Conservation (phyloP, 2,888 invertebrate genomes). For the Cantharis rufa region DNA sequence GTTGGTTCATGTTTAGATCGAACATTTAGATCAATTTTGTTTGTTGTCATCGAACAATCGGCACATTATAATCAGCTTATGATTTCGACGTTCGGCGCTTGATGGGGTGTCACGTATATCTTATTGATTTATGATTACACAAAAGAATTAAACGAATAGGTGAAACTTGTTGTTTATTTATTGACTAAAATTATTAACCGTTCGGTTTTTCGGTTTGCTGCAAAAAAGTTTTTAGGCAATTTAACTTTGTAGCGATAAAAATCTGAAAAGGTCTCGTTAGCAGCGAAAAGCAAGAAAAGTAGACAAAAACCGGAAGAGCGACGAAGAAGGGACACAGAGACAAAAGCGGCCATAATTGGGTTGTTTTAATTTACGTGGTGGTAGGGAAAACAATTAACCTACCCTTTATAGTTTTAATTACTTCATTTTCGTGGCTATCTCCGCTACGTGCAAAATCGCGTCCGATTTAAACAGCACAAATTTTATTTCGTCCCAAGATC, state of each 20-base stretch:
- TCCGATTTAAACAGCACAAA: conserved; percentile 45
- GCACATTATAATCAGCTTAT: conserved; percentile 53
- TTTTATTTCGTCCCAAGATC: conserved; percentile 1
- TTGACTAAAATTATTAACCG: not conserved
- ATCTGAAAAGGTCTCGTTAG: conserved; percentile 17
- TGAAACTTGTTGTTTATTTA: not conserved
- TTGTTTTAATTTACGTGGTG: conserved; percentile 58
- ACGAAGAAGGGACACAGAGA: conserved; percentile 40
- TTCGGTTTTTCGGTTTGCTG: conserved; percentile 1
- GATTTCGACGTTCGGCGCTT: conserved; percentile 24
- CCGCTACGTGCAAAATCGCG: conserved; percentile 49
- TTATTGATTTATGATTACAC: conserved; percentile 23
- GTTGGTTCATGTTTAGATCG: conserved; percentile 55
- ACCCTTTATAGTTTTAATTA: conserved; percentile 78
- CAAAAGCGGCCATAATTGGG: conserved; percentile 56
- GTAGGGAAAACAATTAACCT: conserved; percentile 68
- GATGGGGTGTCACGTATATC: conserved; percentile 6
- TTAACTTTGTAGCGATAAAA: conserved; percentile 23
- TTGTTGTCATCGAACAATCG: conserved; percentile 57
- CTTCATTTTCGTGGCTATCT: conserved; percentile 71
- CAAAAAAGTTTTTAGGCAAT: conserved; percentile 12
- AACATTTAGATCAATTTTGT: conserved; percentile 57
- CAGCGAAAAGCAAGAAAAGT: conserved; percentile 3
- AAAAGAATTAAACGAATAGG: conserved; percentile 3
- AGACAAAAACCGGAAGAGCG: conserved; percentile 4